phyloP scores from a whole-genome alignment of 2,888 invertebrate genomes.

The Tipula confusa region DNA sequence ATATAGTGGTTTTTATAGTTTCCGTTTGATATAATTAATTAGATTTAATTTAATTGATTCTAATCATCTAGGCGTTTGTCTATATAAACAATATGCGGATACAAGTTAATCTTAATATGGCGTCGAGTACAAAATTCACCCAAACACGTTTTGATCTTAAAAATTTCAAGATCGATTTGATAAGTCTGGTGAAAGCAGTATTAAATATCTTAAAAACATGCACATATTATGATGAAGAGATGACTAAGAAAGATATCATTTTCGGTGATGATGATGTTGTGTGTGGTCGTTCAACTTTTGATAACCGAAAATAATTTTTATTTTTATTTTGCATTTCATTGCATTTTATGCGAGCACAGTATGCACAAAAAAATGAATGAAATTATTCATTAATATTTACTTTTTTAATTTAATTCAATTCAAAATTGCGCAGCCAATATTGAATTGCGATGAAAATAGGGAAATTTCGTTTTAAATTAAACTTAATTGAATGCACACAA shows the following conservation, averaged over 20 bases:
- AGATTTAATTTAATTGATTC: background rate
- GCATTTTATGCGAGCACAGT: background rate
- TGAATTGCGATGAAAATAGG: background rate
- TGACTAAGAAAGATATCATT: background rate
- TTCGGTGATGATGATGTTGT: background rate
- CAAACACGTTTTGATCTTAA: background rate
- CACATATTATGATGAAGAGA: background rate
- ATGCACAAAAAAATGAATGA: background rate
- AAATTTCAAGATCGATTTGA: background rate
- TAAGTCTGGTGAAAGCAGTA: background rate
- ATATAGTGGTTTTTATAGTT: background rate
- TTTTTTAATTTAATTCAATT: background rate
- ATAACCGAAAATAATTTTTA: background rate
- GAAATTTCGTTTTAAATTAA: background rate
- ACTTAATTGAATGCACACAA: background rate
- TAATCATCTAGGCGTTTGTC: background rate
- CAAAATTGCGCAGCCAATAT: background rate
- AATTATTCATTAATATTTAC: background rate
- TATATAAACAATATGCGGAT: background rate
- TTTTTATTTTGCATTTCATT: background rate
- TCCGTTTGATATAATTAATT: background rate
- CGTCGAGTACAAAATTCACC: background rate
- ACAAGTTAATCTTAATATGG: background rate
- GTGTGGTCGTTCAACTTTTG: constrained; percentile 4
- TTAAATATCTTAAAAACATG: background rate